Evolutionary conservation across 2,113 vertebrate species (phyloP).

Genomic region (Marmota monax): DNA sequence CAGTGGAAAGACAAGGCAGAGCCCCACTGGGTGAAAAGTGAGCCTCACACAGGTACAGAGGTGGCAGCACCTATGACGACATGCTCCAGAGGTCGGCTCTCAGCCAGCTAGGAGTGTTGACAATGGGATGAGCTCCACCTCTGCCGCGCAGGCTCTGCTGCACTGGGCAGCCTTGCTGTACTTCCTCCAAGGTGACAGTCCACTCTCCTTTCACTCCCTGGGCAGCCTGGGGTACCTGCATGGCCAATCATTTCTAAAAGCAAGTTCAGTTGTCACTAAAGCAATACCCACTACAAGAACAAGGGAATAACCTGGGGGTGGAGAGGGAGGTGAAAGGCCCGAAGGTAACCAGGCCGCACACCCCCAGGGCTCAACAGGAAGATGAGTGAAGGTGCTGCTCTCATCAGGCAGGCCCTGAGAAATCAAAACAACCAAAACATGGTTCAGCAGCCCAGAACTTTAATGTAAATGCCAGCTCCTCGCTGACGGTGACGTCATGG

Average conservation of each 20-base stretch:
- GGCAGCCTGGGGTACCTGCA: not conserved
- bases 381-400: not conserved
- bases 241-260: not conserved
- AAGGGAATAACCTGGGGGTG: not conserved
- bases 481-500: not conserved
- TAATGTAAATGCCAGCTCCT: not conserved
- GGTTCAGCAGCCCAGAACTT: not conserved
- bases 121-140: accelerated
- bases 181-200: not conserved
- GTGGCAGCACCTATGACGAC: too few relatives aligned
- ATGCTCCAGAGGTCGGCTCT: not conserved
- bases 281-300: not conserved
- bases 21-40: not conserved
- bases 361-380: not conserved
- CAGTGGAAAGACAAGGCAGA: not conserved
- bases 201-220: not conserved
- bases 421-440: slow-evolving; percentile 11
- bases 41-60: not conserved
- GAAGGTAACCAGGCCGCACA: not conserved
- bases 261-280: not conserved
- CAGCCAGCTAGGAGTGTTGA: accelerated
- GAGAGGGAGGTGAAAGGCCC: not conserved
- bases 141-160: too few relatives aligned
- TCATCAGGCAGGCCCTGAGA: not conserved
- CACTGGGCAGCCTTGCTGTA: too few relatives aligned